These are phyloP conservation scores for Campylomormyrus tamandua DNA, from an alignment of 2,113 vertebrate species.

Conservation along the genomic window DNA sequence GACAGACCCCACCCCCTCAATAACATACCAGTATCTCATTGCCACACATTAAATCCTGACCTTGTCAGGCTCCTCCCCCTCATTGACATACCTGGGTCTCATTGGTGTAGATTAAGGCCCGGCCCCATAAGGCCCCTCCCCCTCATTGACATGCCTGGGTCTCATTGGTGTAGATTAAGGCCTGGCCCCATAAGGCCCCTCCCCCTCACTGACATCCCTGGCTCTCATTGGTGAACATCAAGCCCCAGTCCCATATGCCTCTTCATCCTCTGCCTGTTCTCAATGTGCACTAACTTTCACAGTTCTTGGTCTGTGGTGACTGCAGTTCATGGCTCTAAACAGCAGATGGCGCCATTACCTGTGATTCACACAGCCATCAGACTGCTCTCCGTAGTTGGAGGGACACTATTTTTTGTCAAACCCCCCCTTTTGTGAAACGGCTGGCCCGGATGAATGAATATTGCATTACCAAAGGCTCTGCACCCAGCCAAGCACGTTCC, in stretches of 20 bases:
- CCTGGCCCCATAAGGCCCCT: neutral
- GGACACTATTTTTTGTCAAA: neutral
- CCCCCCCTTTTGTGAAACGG: neutral
- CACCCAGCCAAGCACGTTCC: neutral
- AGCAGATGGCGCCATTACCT: constrained; percentile 11
- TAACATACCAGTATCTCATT: neutral
- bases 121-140: neutral
- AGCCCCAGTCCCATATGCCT: neutral
- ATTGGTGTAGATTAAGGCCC: neutral
- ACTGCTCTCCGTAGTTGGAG: neutral
- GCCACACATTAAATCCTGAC: neutral
- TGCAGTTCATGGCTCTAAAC: neutral
- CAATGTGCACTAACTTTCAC: neutral
- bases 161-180: neutral
- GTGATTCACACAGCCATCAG: neutral
- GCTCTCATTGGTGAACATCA: neutral
- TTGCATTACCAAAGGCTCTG: neutral
- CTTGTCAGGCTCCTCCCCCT: neutral
- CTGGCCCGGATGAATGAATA: neutral
- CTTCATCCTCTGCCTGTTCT: neutral
- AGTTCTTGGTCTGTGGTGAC: neutral
- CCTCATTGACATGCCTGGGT: neutral
- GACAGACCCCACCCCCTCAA: neutral
- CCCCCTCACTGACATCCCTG: neutral
- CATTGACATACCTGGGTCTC: neutral